Percentiles rank a stretch among this genome's conserved stretches.
Evolutionary conservation across 1,140 invertebrate species (phyloP).

Genomic region (Dufourea novaeangliae): DNA sequence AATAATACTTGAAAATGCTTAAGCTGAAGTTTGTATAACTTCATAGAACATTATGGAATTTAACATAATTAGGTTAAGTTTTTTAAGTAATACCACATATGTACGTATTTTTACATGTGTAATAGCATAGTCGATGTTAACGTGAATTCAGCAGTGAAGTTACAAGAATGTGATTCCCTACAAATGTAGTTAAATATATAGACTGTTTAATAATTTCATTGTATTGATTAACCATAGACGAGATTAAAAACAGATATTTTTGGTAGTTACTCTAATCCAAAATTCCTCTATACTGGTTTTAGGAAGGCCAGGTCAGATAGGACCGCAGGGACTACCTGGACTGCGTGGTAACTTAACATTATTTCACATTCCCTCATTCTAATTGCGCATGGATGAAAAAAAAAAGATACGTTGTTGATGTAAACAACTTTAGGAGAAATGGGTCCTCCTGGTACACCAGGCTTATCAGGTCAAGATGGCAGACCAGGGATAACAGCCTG

Average conservation of each 20-base stretch:
- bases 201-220: neutral
- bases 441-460: constrained; percentile 87
- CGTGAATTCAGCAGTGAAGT: no score
- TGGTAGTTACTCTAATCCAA: no score
- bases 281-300: constrained; percentile 29
- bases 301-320: constrained; percentile 82
- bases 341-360: constrained; percentile 77
- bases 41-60: no score
- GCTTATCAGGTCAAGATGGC: constrained; percentile 86
- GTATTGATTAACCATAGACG: neutral
- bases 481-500: constrained; percentile 86
- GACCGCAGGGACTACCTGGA: constrained; percentile 84
- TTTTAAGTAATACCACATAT: no score
- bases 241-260: neutral
- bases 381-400: constrained; percentile 37
- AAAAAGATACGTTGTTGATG: constrained; percentile 39
- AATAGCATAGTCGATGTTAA: no score
- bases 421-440: constrained; percentile 82
- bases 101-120: no score
- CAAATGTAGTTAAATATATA: no score
- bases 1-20: no score
- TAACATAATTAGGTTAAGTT: no score
- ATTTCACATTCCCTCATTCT: constrained; percentile 35
- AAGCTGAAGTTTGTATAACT: no score
- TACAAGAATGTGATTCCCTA: no score